Conservation (phyloP, 1,140 invertebrate genomes). For the Zophobas morio region DNA sequence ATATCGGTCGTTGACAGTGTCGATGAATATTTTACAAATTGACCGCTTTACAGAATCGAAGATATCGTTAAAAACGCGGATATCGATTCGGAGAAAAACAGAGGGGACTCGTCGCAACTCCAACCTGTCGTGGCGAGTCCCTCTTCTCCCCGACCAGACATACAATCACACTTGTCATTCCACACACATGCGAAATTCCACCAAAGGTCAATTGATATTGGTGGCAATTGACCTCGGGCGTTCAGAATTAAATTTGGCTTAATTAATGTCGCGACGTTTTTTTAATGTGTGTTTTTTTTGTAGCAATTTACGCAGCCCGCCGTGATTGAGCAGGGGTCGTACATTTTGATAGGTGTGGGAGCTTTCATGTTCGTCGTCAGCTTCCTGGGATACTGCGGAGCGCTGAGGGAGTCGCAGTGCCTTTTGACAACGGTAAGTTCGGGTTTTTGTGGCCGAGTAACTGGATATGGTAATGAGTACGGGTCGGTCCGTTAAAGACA, state of each 20-base stretch:
- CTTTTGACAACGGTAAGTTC: constrained; percentile 77
- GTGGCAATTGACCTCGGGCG: too few species aligned
- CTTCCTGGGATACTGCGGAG: constrained; percentile 90
- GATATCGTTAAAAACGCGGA: too few species aligned
- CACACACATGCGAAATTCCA: too few species aligned
- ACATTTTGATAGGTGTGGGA: constrained; percentile 84
- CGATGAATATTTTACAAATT: too few species aligned
- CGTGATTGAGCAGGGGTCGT: constrained; percentile 77
- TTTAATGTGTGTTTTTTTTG: constrained; percentile 56
- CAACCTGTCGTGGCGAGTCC: too few species aligned
- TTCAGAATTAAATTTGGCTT: background rate
- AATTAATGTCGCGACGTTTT: background rate
- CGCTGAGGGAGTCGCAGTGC: constrained; percentile 85
- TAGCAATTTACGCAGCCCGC: constrained; percentile 74
- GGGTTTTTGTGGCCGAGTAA: background rate
- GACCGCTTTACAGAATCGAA: too few species aligned
- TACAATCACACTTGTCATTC: too few species aligned
- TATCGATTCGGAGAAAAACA: too few species aligned
- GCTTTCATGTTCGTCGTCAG: constrained; percentile 86
- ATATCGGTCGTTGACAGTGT: too few species aligned
- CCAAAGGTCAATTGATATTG: too few species aligned
- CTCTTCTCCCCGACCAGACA: too few species aligned
- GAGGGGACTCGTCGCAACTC: too few species aligned
- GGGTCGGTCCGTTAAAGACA: background rate
- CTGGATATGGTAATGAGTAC: background rate